Conservation (phyloP, 2,888 invertebrate genomes). For the Tenodera sinensis region DNA sequence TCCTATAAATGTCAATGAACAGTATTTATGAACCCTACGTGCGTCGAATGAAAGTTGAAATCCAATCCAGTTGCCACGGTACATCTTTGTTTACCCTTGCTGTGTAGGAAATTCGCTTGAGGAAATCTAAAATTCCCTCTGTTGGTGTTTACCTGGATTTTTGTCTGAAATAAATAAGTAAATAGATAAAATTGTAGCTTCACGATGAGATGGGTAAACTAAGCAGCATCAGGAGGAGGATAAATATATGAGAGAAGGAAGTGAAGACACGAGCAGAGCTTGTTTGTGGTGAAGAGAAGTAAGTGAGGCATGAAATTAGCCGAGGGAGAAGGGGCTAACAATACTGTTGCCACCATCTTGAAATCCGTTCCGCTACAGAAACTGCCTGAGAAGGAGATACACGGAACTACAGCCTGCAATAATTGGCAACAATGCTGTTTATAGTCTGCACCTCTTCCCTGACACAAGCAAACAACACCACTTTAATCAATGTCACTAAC, state of each 20-base stretch:
- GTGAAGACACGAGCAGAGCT: neutral
- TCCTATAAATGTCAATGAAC: neutral
- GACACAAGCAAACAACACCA: too few relatives aligned
- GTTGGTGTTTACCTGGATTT: neutral
- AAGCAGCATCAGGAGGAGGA: neutral
- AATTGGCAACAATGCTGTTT: neutral
- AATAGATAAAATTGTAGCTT: too few relatives aligned
- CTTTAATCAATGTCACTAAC: too few relatives aligned
- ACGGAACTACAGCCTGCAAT: neutral
- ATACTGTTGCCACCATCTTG: neutral
- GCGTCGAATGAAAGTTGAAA: neutral
- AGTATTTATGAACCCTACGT: neutral
- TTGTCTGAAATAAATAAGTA: too few relatives aligned
- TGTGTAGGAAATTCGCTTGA: neutral
- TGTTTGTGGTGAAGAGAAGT: neutral
- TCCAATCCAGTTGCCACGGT: neutral
- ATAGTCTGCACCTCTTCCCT: too few relatives aligned
- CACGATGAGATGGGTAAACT: too few relatives aligned
- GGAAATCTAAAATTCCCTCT: neutral
- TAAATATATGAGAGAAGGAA: neutral
- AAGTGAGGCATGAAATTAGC: neutral
- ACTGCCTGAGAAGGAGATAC: neutral
- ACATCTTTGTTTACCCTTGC: neutral
- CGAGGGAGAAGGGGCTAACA: neutral
- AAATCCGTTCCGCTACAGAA: neutral